Percentiles rank a stretch among this genome's conserved stretches.
Conservation (phyloP, 2,797 vertebrate genomes). For the Characodon lateralis region DNA sequence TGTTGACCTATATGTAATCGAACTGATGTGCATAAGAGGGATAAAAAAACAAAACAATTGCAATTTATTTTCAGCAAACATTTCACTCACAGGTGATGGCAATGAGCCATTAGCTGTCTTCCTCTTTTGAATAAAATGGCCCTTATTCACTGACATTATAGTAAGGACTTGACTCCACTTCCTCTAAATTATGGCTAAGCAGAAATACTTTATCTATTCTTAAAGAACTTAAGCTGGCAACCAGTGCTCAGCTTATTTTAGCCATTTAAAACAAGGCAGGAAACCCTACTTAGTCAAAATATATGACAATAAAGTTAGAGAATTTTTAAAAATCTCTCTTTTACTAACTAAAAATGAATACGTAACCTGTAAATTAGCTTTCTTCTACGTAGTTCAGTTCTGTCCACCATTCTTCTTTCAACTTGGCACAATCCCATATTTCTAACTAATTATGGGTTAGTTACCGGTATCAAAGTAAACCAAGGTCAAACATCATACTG, state of each 20-base stretch:
- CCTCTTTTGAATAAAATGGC: not conserved
- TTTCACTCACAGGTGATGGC: not conserved
- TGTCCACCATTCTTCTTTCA: not conserved
- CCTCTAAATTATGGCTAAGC: not conserved
- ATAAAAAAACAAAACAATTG: not conserved
- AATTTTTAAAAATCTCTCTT: not conserved
- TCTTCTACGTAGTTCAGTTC: not conserved
- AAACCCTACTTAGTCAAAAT: too few species aligned
- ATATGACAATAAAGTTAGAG: too few species aligned
- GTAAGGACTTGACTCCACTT: not conserved
- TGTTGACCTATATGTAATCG: not conserved
- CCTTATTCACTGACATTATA: not conserved
- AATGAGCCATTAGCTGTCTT: not conserved
- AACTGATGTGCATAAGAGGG: not conserved
- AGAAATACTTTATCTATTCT: not conserved
- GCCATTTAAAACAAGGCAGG: too few species aligned
- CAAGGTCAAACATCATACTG: not conserved
- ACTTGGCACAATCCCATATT: not conserved
- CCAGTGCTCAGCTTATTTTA: too few species aligned
- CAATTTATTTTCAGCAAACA: not conserved
- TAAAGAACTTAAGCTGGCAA: too few species aligned
- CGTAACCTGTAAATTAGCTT: not conserved
- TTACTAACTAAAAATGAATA: not conserved
- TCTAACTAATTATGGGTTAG: not conserved
- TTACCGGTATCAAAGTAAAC: not conserved